Percentiles rank a stretch among this genome's conserved stretches.
Evolutionary conservation across 2,113 vertebrate species (phyloP).

Genomic region (Triplophysa rosa): DNA sequence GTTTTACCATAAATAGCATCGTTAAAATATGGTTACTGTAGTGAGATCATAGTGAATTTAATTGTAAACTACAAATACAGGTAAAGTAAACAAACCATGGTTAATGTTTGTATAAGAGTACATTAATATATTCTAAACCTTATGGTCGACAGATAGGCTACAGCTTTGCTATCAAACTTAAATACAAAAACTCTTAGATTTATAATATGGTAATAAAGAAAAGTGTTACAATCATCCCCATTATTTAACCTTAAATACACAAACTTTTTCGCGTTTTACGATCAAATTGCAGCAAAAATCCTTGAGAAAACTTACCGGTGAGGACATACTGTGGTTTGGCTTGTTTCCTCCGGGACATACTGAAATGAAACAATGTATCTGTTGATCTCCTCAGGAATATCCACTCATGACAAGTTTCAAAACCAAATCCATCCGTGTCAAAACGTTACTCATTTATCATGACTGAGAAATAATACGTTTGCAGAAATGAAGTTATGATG

Average conservation of each 20-base stretch:
- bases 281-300: background rate
- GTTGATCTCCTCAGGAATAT: background rate
- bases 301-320: conserved; percentile 84
- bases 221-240: background rate
- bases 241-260: background rate
- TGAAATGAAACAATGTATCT: conserved; percentile 66
- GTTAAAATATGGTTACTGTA: no score
- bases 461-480: background rate
- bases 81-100: no score
- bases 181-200: no score
- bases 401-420: background rate
- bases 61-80: no score
- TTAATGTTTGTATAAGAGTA: no score
- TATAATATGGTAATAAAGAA: background rate
- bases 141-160: no score
- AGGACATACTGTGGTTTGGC: conserved; percentile 98
- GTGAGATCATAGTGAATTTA: no score
- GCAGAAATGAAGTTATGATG: conserved; percentile 2
- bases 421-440: background rate
- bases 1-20: no score
- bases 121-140: no score
- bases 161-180: no score
- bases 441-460: background rate
- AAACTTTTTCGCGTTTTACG: background rate
- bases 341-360: conserved; percentile 99